phyloP scores from a whole-genome alignment of 2,113 vertebrate genomes.

The Larimichthys polyactis region DNA sequence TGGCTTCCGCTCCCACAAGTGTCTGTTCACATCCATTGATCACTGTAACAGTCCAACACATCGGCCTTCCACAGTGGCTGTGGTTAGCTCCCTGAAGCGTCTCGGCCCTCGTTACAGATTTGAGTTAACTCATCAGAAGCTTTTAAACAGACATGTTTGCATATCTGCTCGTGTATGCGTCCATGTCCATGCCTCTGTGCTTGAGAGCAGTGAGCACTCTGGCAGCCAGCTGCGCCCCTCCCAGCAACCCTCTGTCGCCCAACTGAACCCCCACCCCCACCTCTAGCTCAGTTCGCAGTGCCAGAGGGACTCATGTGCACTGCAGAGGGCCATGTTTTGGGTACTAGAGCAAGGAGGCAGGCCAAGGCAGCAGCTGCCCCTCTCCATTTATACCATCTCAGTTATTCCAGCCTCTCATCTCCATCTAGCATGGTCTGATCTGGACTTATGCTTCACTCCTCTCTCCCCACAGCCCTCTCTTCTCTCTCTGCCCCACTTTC shows the following conservation, averaged over 20 bases:
- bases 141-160: background rate
- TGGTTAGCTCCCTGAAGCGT: background rate
- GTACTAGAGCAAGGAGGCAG: constrained; percentile 58
- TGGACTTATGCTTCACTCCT: constrained; percentile 39
- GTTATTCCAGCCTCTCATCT: constrained; percentile 61
- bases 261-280: constrained; percentile 68
- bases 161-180: constrained; percentile 9
- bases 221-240: constrained; percentile 82
- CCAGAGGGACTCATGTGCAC: constrained; percentile 82
- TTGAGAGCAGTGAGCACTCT: constrained; percentile 61
- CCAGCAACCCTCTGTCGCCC: constrained; percentile 76
- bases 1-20: background rate
- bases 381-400: constrained; percentile 46
- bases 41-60: background rate
- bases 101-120: background rate
- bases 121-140: background rate
- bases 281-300: constrained; percentile 50
- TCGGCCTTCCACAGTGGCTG: background rate
- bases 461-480: background rate
- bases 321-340: constrained; percentile 75
- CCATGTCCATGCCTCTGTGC: constrained; percentile 10
- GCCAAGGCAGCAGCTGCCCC: constrained; percentile 78
- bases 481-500: constrained; percentile 11
- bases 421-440: constrained; percentile 44
- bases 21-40: background rate